These are phyloP conservation scores for Elephantulus edwardii DNA, from an alignment of 2,113 vertebrate genomes.

Conservation along the genomic window DNA sequence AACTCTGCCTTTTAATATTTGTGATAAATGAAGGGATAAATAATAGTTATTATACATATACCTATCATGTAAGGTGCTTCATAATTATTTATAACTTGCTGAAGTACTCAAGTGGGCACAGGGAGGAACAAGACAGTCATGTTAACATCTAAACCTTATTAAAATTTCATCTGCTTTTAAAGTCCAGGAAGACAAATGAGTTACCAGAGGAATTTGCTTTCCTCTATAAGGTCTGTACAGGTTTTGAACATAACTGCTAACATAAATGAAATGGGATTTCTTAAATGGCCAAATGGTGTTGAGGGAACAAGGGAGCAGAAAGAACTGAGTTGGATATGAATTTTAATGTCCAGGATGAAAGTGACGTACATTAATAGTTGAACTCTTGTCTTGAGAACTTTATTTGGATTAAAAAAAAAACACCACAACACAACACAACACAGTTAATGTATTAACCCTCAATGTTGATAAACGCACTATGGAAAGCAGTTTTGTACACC, in stretches of 20 bases:
- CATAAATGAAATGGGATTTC: slow-evolving; percentile 72
- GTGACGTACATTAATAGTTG: no score
- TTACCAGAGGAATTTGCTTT: slow-evolving; percentile 51
- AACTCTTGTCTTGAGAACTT: no score
- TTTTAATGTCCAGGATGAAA: not conserved
- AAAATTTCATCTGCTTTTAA: slow-evolving; percentile 68
- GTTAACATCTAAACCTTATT: slow-evolving; percentile 62
- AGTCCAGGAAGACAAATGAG: slow-evolving; percentile 62
- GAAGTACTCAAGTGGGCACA: slow-evolving; percentile 26
- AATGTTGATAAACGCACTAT: no score
- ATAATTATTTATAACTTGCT: slow-evolving; percentile 52
- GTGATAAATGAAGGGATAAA: slow-evolving; percentile 35
- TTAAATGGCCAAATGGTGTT: slow-evolving; percentile 36
- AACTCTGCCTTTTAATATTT: slow-evolving; percentile 36
- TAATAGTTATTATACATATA: not conserved
- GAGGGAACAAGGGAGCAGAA: accelerated
- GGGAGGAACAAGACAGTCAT: slow-evolving; percentile 10
- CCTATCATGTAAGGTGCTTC: not conserved
- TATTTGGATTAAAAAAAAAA: not conserved
- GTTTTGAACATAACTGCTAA: slow-evolving; percentile 44
- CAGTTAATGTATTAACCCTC: no score
- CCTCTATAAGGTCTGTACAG: not conserved
- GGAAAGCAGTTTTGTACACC: no score
- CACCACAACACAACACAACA: no score
- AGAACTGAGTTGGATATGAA: not conserved